Evolutionary conservation across 2,797 vertebrate species (phyloP).

Genomic region (Enteromius fasciolatus): DNA sequence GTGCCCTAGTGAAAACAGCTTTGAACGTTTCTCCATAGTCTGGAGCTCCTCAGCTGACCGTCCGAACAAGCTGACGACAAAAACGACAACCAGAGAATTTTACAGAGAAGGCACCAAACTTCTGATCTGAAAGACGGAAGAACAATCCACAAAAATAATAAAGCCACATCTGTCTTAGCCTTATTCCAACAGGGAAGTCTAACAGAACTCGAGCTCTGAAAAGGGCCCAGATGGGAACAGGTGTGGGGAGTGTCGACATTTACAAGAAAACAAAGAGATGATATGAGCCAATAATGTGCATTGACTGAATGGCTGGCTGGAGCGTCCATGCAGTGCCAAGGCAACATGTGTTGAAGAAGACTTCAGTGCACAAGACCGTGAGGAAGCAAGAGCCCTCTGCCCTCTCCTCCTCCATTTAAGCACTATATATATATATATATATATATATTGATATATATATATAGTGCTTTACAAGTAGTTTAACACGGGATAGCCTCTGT

Average conservation of each 20-base stretch:
- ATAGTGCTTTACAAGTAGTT: slow-evolving; percentile 59
- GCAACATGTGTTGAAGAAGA: slow-evolving; percentile 62
- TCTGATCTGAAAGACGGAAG: slow-evolving; percentile 50
- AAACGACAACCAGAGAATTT: slow-evolving; percentile 37
- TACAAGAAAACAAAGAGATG: slow-evolving; percentile 3
- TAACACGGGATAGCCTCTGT: slow-evolving; percentile 55
- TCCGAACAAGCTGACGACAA: slow-evolving; percentile 4
- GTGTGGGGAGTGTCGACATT: background rate
- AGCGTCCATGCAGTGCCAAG: slow-evolving; percentile 59
- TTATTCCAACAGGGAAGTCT: slow-evolving; percentile 17
- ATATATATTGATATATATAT: background rate
- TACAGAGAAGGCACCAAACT: slow-evolving; percentile 77
- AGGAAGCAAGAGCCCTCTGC: slow-evolving; percentile 47
- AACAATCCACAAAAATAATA: slow-evolving; percentile 43
- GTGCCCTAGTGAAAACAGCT: slow-evolving; percentile 38
- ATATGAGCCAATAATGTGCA: slow-evolving; percentile 54
- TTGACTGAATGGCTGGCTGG: slow-evolving; percentile 55
- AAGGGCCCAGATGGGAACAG: slow-evolving; percentile 13
- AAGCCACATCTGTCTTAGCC: slow-evolving; percentile 39
- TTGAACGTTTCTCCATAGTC: background rate
- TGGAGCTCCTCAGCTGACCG: slow-evolving; percentile 18
- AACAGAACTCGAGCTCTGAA: slow-evolving; percentile 11
- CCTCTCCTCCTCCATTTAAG: slow-evolving; percentile 49
- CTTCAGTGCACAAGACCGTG: slow-evolving; percentile 61
- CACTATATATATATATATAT: too few relatives aligned